Conservation (phyloP, 2,113 vertebrate species). For the Hipposideros armiger region DNA sequence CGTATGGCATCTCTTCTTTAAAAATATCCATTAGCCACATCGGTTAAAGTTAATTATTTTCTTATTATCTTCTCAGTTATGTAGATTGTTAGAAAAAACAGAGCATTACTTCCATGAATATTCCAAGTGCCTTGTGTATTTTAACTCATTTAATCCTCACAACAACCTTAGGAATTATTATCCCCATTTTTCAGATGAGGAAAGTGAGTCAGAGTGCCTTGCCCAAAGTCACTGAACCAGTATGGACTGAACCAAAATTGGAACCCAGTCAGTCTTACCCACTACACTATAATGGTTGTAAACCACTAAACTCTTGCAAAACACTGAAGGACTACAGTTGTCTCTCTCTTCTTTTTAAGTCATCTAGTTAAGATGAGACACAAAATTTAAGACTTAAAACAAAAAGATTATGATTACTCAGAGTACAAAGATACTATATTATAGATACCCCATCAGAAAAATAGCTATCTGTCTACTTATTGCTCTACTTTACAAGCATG, state of each 20-base stretch:
- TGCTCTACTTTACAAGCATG: constrained; percentile 52
- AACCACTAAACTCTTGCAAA: constrained; percentile 7
- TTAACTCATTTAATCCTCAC: constrained; percentile 43
- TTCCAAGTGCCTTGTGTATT: not conserved
- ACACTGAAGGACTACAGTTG: not conserved
- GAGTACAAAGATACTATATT: not conserved
- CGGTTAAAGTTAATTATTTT: constrained; percentile 60
- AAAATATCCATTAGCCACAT: constrained; percentile 8
- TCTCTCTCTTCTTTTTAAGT: not conserved
- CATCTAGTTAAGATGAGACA: not conserved
- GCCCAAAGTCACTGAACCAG: not conserved
- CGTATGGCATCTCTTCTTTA: not conserved
- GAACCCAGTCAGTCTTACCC: not conserved
- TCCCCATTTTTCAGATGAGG: constrained; percentile 31
- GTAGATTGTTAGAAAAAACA: constrained; percentile 33
- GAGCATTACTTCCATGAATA: not conserved
- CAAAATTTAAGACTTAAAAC: constrained; percentile 19
- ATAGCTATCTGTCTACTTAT: not conserved
- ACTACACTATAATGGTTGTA: not conserved
- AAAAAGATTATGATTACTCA: not conserved
- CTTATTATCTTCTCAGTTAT: constrained; percentile 46
- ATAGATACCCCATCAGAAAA: constrained; percentile 1
- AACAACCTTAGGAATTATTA: constrained; percentile 19
- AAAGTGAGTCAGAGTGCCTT: not conserved
- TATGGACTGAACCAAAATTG: not conserved